Evolutionary conservation across 1,140 invertebrate genomes (phyloP), one percentile per base, ranked within the genome.

Genomic region (Pachypeltis micranthus): DNA sequence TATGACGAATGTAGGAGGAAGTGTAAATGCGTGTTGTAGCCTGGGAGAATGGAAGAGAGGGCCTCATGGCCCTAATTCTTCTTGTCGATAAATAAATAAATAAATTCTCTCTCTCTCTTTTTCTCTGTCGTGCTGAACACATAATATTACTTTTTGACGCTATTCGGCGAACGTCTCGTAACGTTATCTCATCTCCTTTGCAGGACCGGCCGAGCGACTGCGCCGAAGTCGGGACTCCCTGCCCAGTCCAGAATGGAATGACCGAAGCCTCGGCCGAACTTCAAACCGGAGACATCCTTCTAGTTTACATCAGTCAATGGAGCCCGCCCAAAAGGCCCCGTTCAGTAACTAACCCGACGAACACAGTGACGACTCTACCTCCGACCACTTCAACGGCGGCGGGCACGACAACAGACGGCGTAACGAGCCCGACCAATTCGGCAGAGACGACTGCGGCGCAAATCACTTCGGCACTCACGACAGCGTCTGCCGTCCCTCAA

Each of bases 291-390:
- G 83, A 85, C 73, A 81, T 84, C 66, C 77, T 85, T 65, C 78
- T 84, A 69, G 82, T 85, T n/a, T 78, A 82, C 70, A 84, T 85
- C 69, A 80, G 82, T 65, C 82, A 83, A 70, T 83, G 25, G 74
- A n/a, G 59, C 59, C 57, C 57, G 2, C 29, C 57, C 55, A 28
- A 25, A 23, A n/a, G n/a, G n/a, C n/a, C n/a, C n/a, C n/a, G n/a
- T n/a, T n/a, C n/a, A n/a, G n/a, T n/a, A n/a, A 4, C 55, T 7
- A n/a, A 14, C 14, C 25, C 28, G 25, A 3, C 25, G 2, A 16
- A 10, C 12, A n/a, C 57, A 23, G 31, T 28, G 27, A 29, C 57
- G 12, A 19, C 4, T 3, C 25, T 28, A 2, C 2, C 28, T 1
- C 57, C 25, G 57, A 44, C 51, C 19, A 56, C n/a, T 14, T n/a